Evolutionary conservation across 1,140 invertebrate genomes (phyloP).

Genomic region (Ericerus pela): DNA sequence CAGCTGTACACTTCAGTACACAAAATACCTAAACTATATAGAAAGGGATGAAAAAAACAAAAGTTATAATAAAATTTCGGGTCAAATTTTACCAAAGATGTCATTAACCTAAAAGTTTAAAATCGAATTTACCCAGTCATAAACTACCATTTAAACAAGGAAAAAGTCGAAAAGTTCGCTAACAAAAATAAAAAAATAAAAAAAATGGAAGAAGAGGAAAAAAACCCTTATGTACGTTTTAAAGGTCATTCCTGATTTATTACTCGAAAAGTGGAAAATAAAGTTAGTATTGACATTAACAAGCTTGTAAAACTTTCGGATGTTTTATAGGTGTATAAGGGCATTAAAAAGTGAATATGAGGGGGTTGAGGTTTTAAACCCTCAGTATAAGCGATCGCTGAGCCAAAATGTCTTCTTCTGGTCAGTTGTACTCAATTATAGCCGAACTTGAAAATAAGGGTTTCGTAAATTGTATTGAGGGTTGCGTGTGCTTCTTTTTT

Average conservation of each 20-base stretch:
- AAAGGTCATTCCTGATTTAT: constrained; percentile 10
- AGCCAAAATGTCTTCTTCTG: constrained; percentile 10
- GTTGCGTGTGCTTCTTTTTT: no score
- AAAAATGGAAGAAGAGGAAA: background rate
- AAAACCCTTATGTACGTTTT: background rate
- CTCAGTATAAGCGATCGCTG: background rate
- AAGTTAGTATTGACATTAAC: constrained; percentile 11
- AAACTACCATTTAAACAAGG: no score
- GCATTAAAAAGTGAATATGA: constrained; percentile 1
- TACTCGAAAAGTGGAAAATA: constrained; percentile 1
- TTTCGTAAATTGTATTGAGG: no score
- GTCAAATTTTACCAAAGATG: constrained; percentile 16
- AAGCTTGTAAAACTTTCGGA: constrained; percentile 11
- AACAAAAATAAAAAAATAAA: no score
- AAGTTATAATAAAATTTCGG: constrained; percentile 15
- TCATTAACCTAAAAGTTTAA: no score
- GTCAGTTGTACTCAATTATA: no score
- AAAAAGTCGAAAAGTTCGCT: no score
- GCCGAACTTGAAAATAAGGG: no score
- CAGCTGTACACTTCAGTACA: no score
- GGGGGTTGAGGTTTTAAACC: constrained; percentile 6
- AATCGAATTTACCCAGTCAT: no score
- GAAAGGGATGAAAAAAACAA: no score
- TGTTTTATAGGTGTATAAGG: constrained; percentile 6
- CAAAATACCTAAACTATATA: no score